These are phyloP conservation scores for Oconnorella tubifera DNA, from an alignment of 2,888 invertebrate species.

Conservation along the genomic window DNA sequence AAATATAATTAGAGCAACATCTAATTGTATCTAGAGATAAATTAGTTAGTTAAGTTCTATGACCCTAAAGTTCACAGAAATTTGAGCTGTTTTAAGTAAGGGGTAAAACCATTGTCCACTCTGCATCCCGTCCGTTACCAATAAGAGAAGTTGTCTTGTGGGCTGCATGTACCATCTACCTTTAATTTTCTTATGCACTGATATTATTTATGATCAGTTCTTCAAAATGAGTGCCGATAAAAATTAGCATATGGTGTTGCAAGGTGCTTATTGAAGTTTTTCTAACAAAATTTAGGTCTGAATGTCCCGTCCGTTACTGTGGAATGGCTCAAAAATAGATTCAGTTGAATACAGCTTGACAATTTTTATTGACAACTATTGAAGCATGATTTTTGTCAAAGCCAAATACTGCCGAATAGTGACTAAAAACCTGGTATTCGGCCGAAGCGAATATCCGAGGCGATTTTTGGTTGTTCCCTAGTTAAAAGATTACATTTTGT, in stretches of 20 bases:
- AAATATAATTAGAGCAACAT: background rate
- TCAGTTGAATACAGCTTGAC: too few species aligned
- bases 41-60: background rate
- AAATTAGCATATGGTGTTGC: background rate
- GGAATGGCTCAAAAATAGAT: too few species aligned
- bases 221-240: background rate
- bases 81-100: background rate
- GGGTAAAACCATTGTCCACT: background rate
- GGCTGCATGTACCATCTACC: background rate
- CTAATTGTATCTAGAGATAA: background rate
- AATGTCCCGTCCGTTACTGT: constrained; percentile 1
- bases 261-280: background rate
- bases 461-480: too few species aligned
- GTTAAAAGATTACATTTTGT: too few species aligned
- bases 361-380: too few species aligned
- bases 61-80: background rate
- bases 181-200: background rate
- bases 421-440: too few species aligned
- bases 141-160: background rate
- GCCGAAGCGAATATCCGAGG: too few species aligned
- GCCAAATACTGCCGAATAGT: too few species aligned
- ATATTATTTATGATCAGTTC: background rate
- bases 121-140: background rate
- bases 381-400: too few species aligned
- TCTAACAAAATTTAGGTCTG: background rate